Evolutionary conservation across 2,113 vertebrate genomes (phyloP).

Genomic region (Mirounga angustirostris): DNA sequence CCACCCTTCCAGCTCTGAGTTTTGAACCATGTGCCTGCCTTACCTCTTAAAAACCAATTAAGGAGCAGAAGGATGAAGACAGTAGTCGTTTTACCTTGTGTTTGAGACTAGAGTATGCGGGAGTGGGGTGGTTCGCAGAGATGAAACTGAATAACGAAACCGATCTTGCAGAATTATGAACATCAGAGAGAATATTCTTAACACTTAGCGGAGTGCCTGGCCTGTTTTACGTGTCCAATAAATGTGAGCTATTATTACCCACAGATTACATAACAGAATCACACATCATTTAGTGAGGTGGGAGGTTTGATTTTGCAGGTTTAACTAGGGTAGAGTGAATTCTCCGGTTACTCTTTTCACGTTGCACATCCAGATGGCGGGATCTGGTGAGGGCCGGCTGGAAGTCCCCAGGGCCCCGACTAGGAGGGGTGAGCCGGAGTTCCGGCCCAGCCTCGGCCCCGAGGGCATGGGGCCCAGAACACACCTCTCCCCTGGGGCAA

Average conservation of each 20-base stretch:
- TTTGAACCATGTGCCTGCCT: background rate
- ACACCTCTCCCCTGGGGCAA: background rate
- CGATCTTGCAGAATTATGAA: constrained; percentile 51
- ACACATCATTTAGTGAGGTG: constrained; percentile 69
- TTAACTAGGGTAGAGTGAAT: constrained; percentile 62
- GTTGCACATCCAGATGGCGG: constrained; percentile 1
- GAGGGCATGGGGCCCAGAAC: background rate
- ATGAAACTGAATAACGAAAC: constrained; percentile 52
- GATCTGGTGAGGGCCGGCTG: constrained; percentile 25
- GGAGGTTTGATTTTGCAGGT: constrained; percentile 63
- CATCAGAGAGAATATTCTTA: constrained; percentile 45
- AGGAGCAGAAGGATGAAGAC: background rate
- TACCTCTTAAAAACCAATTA: constrained; percentile 33
- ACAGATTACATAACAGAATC: constrained; percentile 67
- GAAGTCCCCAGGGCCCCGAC: background rate
- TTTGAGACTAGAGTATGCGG: background rate
- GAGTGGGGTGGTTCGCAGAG: background rate
- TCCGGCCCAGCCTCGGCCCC: background rate
- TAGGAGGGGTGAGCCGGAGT: background rate
- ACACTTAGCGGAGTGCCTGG: constrained; percentile 62
- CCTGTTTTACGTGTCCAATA: constrained; percentile 48
- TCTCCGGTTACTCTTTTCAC: constrained; percentile 57
- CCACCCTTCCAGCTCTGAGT: background rate
- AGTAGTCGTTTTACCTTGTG: background rate
- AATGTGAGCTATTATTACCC: constrained; percentile 62